Base-by-base conservation (phyloP, 2,888 invertebrate genomes). In the Alitta virens region DNA sequence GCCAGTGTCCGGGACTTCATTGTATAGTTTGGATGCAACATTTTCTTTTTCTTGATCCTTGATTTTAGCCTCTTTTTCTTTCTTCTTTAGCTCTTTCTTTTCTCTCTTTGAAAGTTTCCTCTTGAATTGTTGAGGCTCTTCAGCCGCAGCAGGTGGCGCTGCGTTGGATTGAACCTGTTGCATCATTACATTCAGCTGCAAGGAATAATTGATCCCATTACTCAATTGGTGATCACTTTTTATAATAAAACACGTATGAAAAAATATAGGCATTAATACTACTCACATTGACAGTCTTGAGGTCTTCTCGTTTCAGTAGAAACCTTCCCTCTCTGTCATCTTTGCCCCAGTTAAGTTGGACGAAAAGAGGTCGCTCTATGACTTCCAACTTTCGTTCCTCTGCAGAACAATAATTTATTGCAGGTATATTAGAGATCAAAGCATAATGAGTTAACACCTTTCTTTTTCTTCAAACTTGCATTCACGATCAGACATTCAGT, bases 321-420 rank as follows among this genome's bases (percentile, higher is more conserved):
- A 99, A 99, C 65, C 98, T 87, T 27, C 99, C 99, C 84, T 99
- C 99, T 58, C 97, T 86, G 82, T 99, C 98, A 81, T 99, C 98
- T 63, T 94, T 93, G 81, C 98, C 97, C 99, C 99, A 99, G 85
- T 96, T 97, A 62, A 99, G 87, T 84, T 99, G 99, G 63, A 99
- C 97, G 66, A 96, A 85, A 66, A 99, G 85, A 0, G 99, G 98
- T 79, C 94, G 92, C 85, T 99, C 98, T 75, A 93, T 92, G 24
- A 91, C 89, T 71, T 90, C 89, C 77, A 99, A 86, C 74, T 90
- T 88, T 65, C 98, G 86, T 85, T 99, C 98, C 80, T 94, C 94
- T 85, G 72, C 33, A 71, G 74, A 57, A 9, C 2, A 52, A 52
- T 5, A 23, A 23, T 18, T n/a, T n/a, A n/a, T n/a, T n/a, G n/a